Base-by-base conservation (phyloP, 1,140 invertebrate genomes). In the Hermetia illucens region DNA sequence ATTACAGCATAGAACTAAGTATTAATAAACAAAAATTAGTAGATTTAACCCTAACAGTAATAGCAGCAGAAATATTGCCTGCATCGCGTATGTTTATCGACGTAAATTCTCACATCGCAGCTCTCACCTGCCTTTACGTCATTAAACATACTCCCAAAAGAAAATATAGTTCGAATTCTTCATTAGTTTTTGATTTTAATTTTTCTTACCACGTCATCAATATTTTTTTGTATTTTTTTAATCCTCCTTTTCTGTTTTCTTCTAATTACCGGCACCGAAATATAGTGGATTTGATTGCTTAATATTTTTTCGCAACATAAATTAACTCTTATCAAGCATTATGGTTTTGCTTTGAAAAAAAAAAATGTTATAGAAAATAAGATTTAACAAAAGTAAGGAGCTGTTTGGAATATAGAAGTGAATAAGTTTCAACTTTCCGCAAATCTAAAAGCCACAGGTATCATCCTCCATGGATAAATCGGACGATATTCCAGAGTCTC, bases 391-490 rank as follows among this genome's bases (percentile, higher is more conserved):
- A n/a, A n/a, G n/a, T n/a, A n/a, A n/a, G n/a, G n/a, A n/a, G n/a
- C n/a, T n/a, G n/a, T n/a, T n/a, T n/a, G n/a, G n/a, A n/a, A n/a
- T n/a, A n/a, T n/a, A n/a, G n/a, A n/a, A n/a, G n/a, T n/a, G n/a
- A n/a, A n/a, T n/a, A n/a, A n/a, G n/a, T n/a, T n/a, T n/a, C n/a
- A n/a, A n/a, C n/a, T n/a, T 16, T 9, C n/a, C n/a, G 12, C 10
- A 35, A 9, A 3, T 25, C 18, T 37, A 37, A 16, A 25, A 38
- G 47, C 19, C 21, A 10, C 17, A 53, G 29, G 69, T 61, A 41
- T 73, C 70, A 47, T 72, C 69, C 47, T 76, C 73, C 71, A 75
- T 74, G 17, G 69, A 63, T 48, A 75, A 72, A 44, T 75, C 71
- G 42, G 66, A 71, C 12, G 70, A 67, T 44, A 72, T 62, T 4